Evolutionary conservation across 1,140 invertebrate genomes (phyloP).

Genomic region (Nilaparvata lugens): DNA sequence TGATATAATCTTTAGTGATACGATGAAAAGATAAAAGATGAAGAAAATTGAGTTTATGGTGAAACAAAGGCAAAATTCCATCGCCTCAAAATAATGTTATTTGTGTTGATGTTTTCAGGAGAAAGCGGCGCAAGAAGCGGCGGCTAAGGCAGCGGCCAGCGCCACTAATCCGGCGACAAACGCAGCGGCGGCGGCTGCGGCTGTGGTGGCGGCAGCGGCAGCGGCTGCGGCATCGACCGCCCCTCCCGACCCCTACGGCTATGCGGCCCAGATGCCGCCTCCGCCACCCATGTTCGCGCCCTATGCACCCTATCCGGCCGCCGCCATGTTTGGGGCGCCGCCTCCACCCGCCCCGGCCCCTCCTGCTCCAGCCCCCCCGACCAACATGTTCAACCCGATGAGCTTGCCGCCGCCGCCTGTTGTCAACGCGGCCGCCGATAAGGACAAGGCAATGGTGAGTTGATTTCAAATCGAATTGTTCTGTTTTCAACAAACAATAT

Average conservation of each 20-base stretch:
- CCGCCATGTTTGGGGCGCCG: neutral
- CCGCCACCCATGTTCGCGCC: neutral
- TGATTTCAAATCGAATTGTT: too few relatives aligned
- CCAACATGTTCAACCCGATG: too few relatives aligned
- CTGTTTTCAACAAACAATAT: too few relatives aligned
- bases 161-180: neutral
- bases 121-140: neutral
- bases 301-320: neutral
- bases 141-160: neutral
- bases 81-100: too few relatives aligned
- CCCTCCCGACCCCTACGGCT: neutral
- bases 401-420: too few relatives aligned
- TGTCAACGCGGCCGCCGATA: too few relatives aligned
- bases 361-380: too few relatives aligned
- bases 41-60: too few relatives aligned
- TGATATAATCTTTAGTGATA: too few relatives aligned
- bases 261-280: neutral
- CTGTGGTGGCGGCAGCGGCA: neutral
- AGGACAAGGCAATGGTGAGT: too few relatives aligned
- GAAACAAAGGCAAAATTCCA: too few relatives aligned
- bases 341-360: neutral
- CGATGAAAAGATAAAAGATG: too few relatives aligned
- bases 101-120: neutral
- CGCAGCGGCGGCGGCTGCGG: slow-evolving; percentile 10
- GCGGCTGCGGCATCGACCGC: neutral